Base-by-base conservation (phyloP, 1,140 invertebrate species). In the Heliconius hewitsoni region DNA sequence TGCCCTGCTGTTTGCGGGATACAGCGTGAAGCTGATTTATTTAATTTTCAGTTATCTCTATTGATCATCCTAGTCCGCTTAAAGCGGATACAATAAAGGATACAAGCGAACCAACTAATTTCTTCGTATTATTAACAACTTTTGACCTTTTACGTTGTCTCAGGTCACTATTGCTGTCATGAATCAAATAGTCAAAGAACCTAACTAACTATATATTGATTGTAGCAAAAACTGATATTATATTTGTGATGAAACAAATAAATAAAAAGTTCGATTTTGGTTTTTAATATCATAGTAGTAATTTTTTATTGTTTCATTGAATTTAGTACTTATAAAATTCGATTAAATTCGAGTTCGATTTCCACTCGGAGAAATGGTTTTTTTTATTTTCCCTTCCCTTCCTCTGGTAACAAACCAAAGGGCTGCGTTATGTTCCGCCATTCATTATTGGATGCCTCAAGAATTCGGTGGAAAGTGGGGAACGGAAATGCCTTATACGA, bases 71-170 rank as follows among this genome's bases (percentile, higher is more conserved):
- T 16, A 66, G 23, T 66, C 4, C n/a, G 11, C 3, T 13, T 66
- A 30, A 66, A 66, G 11, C 60, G 60, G 60, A 66, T 66, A 66
- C 60, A 66, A 66, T 66, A 66, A 66, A n/a, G 60, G 60, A 66
- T 66, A 6, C 11, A 27, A 30, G 42, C 4, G 13, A 27, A 66
- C 23, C n/a, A 66, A 66, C 60, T 23, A 66, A 66, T 66, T 66
- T 66, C 60, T 66, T 30, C 60, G 60, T 66, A 66, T 13, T 66
- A 66, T n/a, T 16, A 66, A 66, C 60, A 66, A 66, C 60, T 27
- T 8, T 66, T 66, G 60, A 66, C 60, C 60, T 66, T 57, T 66
- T 66, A 66, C 11, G 11, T 66, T 66, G 1, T 66, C 9, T 66
- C 60, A 27, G 60, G n/a, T 66, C 60, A 66, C 60, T 27, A 30